Evolutionary conservation across 2,888 invertebrate species (phyloP), one percentile per base, ranked within the genome.

Genomic region (Rhabditophanes sp.): DNA sequence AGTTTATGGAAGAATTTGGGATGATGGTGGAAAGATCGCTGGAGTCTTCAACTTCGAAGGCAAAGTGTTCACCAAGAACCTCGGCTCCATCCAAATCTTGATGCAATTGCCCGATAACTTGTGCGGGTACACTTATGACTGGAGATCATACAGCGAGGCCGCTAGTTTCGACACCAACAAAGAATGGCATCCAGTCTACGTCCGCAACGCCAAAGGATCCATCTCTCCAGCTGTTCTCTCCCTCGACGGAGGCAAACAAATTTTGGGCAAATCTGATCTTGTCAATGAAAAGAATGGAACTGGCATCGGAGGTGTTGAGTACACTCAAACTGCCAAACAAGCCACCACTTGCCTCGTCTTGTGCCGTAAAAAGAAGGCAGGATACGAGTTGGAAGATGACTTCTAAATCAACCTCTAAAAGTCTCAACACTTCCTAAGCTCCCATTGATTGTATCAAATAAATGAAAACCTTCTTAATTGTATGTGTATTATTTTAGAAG

Each of bases 41-140:
- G 44, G 42, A 7, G 44, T 44, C 41, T 40, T 42, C 42, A 42
- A 42, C 39, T 31, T 39, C 33, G 47, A 48, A 33, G 45, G 44
- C 36, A 37, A 33, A 28, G n/a, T n/a, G n/a, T n/a, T n/a, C n/a
- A n/a, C n/a, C n/a, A 33, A 33, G 26, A 44, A 46, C 26, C 44
- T 51, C 25, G 53, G 53, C 24, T 53, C 53, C 12, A 46, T 53
- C 29, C 53, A 53, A 34, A 33, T 53, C 8, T 44, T 53, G 14
- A 35, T 44, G 22, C 31, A 46, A 20, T 44, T 50, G 18, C 23
- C 33, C 7, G 46, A 44, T 19, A 33, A 39, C 25, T 46, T 50
- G 17, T 37, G 38, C 16, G 53, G 50, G 18, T 53, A 41, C 38
- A 46, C 47, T 29, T 50, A 50, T 35, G 42, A 42, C 19, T 53